Conservation (phyloP, 2,888 invertebrate species). For the Nephrocerus scutellatus region DNA sequence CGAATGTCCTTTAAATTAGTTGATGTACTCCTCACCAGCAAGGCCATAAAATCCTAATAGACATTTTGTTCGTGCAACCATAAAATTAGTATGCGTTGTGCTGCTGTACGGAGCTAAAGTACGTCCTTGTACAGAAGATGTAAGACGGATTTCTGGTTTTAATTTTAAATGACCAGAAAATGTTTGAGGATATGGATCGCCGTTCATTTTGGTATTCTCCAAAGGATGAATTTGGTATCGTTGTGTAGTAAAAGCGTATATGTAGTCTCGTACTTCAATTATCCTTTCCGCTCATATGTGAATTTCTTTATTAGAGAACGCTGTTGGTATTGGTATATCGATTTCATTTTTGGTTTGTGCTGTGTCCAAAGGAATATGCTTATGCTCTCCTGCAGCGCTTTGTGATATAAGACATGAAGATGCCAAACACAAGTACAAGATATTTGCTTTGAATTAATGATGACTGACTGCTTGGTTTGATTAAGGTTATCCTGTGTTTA, state of each 20-base stretch:
- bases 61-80: slow-evolving; percentile 17
- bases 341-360: slow-evolving; percentile 15
- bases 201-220: slow-evolving; percentile 19
- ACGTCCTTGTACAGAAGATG: slow-evolving; percentile 20
- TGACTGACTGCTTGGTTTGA: slow-evolving; percentile 25
- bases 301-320: slow-evolving; percentile 5
- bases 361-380: slow-evolving; percentile 18
- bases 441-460: slow-evolving; percentile 26
- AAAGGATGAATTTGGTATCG: slow-evolving; percentile 12
- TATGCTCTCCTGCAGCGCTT: slow-evolving; percentile 13
- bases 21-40: slow-evolving; percentile 10
- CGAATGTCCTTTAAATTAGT: slow-evolving; percentile 18
- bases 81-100: slow-evolving; percentile 25
- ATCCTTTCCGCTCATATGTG: not conserved
- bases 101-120: slow-evolving; percentile 13
- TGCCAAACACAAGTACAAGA: slow-evolving; percentile 11
- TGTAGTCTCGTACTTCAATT: not conserved
- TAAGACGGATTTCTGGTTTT: slow-evolving; percentile 19
- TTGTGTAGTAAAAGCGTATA: slow-evolving; percentile 8
- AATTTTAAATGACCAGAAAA: slow-evolving; percentile 24
- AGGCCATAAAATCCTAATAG: not conserved
- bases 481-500: slow-evolving; percentile 22
- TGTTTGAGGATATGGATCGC: no score
- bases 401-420: slow-evolving; percentile 1
- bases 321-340: slow-evolving; percentile 11